These are phyloP conservation scores for Aethes cnicana DNA, from an alignment of 2,888 invertebrate species.

Conservation along the genomic window DNA sequence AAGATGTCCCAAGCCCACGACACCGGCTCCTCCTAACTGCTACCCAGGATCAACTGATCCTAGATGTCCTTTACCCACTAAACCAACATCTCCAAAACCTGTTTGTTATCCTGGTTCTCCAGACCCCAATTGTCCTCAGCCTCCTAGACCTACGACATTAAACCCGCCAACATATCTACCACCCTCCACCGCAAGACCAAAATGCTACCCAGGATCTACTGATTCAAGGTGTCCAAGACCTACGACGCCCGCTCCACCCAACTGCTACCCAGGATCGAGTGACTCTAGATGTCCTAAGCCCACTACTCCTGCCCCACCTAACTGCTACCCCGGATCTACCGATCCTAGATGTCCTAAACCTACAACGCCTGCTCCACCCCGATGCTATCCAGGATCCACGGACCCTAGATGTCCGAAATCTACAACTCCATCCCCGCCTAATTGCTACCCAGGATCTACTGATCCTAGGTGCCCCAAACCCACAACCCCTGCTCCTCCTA, in stretches of 20 bases:
- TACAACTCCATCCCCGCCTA: too few relatives aligned
- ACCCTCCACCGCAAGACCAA: constrained; percentile 35
- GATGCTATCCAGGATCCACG: constrained; percentile 35
- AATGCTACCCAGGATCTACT: constrained; percentile 50
- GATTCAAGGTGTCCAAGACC: constrained; percentile 47
- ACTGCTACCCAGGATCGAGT: constrained; percentile 40
- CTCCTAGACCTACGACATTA: constrained; percentile 37
- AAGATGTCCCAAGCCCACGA: constrained; percentile 39
- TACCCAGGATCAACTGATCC: constrained; percentile 46
- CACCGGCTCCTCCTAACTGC: constrained; percentile 37
- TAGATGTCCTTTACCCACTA: constrained; percentile 39
- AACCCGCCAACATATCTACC: constrained; percentile 38
- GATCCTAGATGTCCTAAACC: constrained; percentile 35
- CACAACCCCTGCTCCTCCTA: constrained; percentile 32
- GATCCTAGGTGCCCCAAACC: constrained; percentile 46
- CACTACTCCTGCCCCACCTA: constrained; percentile 33
- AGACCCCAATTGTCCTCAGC: constrained; percentile 49
- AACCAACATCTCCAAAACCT: constrained; percentile 37
- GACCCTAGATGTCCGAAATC: constrained; percentile 43
- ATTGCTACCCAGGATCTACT: constrained; percentile 38
- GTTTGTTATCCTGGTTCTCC: constrained; percentile 43
- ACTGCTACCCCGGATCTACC: constrained; percentile 36
- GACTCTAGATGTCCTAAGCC: constrained; percentile 39
- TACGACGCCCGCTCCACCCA: constrained; percentile 37
- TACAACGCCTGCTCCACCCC: constrained; percentile 39